Conservation (phyloP, 2,888 invertebrate species). For the Drosophila fulvimacula region DNA sequence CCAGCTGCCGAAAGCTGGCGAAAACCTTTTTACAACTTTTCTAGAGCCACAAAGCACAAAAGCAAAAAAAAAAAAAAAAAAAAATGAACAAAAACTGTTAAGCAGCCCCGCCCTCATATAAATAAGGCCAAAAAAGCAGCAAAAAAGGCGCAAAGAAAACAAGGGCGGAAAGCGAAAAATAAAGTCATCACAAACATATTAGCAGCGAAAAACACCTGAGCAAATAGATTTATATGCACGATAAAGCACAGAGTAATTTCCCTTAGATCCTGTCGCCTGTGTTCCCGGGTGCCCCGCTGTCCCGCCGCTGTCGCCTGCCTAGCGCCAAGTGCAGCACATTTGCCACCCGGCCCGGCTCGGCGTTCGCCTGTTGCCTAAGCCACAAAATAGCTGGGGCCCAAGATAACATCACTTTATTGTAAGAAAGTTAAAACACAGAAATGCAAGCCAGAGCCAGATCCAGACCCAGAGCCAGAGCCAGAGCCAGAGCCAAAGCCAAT, state of each 20-base stretch:
- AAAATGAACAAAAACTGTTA: constrained; percentile 49
- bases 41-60: constrained; percentile 32
- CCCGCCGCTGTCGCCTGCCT: constrained; percentile 2
- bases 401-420: constrained; percentile 82
- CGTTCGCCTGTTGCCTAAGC: constrained; percentile 80
- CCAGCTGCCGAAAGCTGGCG: constrained; percentile 56
- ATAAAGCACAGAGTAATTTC: constrained; percentile 77
- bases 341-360: constrained; percentile 56
- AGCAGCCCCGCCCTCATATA: constrained; percentile 46
- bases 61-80: neutral
- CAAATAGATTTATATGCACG: constrained; percentile 82
- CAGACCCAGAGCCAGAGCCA: constrained; percentile 29
- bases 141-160: constrained; percentile 40
- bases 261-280: constrained; percentile 78
- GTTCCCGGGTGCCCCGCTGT: neutral
- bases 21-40: constrained; percentile 79
- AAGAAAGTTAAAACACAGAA: constrained; percentile 80
- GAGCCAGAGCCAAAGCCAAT: constrained; percentile 49
- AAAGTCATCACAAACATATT: constrained; percentile 83
- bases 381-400: constrained; percentile 74
- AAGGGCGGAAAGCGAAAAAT: constrained; percentile 76
- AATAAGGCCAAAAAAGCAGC: constrained; percentile 44
- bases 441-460: constrained; percentile 67
- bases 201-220: constrained; percentile 82
- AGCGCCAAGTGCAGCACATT: constrained; percentile 12